Evolutionary conservation across 2,888 invertebrate genomes (phyloP).

Genomic region (Melieria crassipennis): DNA sequence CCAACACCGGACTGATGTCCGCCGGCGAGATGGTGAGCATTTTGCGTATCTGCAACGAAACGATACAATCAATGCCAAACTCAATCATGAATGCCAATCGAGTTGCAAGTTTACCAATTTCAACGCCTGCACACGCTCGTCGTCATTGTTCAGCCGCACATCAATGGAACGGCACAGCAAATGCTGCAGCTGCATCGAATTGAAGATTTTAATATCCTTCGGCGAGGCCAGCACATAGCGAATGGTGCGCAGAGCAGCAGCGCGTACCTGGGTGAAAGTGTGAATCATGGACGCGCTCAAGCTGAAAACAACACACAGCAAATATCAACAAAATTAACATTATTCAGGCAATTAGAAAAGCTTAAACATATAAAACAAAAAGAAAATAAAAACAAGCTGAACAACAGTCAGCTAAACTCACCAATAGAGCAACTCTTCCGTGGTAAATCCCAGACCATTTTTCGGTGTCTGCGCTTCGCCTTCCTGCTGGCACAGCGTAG

Average conservation of each 20-base stretch:
- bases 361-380: neutral
- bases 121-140: slow-evolving; percentile 91
- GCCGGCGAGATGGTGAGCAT: slow-evolving; percentile 74
- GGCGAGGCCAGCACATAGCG: slow-evolving; percentile 83
- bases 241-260: slow-evolving; percentile 86
- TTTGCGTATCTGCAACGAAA: slow-evolving; percentile 64
- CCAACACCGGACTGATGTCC: slow-evolving; percentile 78
- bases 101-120: slow-evolving; percentile 70
- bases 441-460: slow-evolving; percentile 73
- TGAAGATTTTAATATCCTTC: slow-evolving; percentile 81
- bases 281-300: slow-evolving; percentile 85
- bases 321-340: slow-evolving; percentile 4
- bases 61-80: neutral
- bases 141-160: slow-evolving; percentile 87
- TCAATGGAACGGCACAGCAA: slow-evolving; percentile 88
- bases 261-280: slow-evolving; percentile 88
- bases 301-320: slow-evolving; percentile 68
- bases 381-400: neutral
- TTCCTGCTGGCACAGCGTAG: slow-evolving; percentile 71
- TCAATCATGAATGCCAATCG: neutral
- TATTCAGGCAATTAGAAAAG: neutral
- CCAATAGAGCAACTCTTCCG: slow-evolving; percentile 86
- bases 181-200: slow-evolving; percentile 84
- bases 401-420: slow-evolving; percentile 63
- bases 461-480: slow-evolving; percentile 39